Base-by-base conservation (phyloP, 2,888 invertebrate species). In the Amphipyra berbera region DNA sequence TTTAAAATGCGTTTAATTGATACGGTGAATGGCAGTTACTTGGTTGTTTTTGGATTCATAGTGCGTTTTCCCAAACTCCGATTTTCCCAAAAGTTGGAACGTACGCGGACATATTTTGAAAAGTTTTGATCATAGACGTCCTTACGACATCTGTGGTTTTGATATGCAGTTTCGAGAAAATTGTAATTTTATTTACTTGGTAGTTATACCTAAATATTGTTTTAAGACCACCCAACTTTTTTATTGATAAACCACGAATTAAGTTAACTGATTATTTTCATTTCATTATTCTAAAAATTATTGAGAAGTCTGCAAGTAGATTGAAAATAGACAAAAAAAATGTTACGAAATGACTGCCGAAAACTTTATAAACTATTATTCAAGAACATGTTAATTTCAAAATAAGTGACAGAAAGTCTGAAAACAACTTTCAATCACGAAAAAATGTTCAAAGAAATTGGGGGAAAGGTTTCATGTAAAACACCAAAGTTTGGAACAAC, bases 361-460 rank as follows among this genome's bases (percentile, higher is more conserved):
- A 52, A 61, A 42, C 10, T 44, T 41, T 42, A 47, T 35, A n/a
- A n/a, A n/a, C n/a, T 48, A 56, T 57, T 37, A 37, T 33, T 42
- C 35, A 46, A 37, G 13, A 42, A 48, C 37, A 46, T 35, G 48
- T 45, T 40, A 35, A 42, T 37, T 40, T 6, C 3, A 13, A 30
- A 50, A 53, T 15, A 35, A 27, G 33, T n/a, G 42, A 50, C 30
- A 47, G 7, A 4, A 12, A 46, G 8, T 52, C 5, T 7, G 40
- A 44, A 65, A 71, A 61, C 38, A n/a, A 54, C 49, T 66, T 69
- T 49, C n/a, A 47, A 47, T 55, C 66, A 71, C 61, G 66, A 44
- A 21, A 54, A 15, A 12, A 7, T 8, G n/a, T 54, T 9, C 4
- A 10, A 45, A 53, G 14, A 50, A n/a, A 49, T 49, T 63, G 13